Evolutionary conservation across 2,888 invertebrate genomes (phyloP), one percentile per base, ranked within the genome.

Genomic region (Plagodis dolabraria): DNA sequence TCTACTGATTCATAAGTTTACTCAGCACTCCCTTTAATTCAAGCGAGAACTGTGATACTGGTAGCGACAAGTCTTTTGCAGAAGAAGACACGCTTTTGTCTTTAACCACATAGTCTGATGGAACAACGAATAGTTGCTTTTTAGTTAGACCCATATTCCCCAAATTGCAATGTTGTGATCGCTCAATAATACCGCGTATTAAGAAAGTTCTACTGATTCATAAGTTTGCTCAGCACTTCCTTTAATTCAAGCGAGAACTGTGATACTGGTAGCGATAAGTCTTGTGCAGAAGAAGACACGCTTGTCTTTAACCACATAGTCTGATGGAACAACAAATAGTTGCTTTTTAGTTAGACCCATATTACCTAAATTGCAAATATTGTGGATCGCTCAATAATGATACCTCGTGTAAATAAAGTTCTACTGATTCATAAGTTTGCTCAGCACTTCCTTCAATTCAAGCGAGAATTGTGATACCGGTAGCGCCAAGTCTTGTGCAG

Each of bases 21-120:
- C 89, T 89, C 7, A 92, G 77, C 0, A 90, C 90, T 66, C 85
- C 86, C 58, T 90, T 91, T 1, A 92, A 67, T 64, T 91, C 91
- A 1, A 92, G 59, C 0, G 84, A 77, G 64, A 89, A 86, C 64
- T 90, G 83, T 0, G 92, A 92, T 0, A 91, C 83, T 0, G 92
- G 92, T 0, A 92, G 69, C 0, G 87, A 84, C 6, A 92, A 63
- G 5, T 89, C 89, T 48, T 86, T 83, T 0, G 64, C 50, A 0
- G 86, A 80, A 2, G 72, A 44, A 0, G 70, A 60, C 0, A 59
- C 57, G 7, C 69, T 71, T 50, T 69, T 85, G 36, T 83, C 82
- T 42, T 71, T 77, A 0, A 86, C 47, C 5, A 91, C 79, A 46
- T 74, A 89, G 67, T 92, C 92, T 11, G 92, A 92, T 1, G 92